A percentile compares a stretch with the other conserved stretches of the same genome.
Evolutionary conservation across 2,888 invertebrate species (phyloP).

Genomic region (Tiphia femorata): DNA sequence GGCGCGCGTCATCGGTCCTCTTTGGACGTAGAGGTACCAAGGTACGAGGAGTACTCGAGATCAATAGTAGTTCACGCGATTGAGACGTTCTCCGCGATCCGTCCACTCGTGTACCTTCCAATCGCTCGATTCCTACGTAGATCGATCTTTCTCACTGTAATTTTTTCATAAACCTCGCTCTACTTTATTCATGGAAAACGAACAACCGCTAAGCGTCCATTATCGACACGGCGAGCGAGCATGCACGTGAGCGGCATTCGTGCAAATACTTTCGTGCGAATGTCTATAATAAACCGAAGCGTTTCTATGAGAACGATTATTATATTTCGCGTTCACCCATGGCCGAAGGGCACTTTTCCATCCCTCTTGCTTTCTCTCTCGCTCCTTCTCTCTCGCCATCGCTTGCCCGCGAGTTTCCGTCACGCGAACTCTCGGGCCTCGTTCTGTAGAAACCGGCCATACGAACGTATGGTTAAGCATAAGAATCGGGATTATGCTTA

Average conservation of each 20-base stretch:
- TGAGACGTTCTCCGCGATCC: too few species aligned
- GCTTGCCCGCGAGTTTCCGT: slow-evolving; percentile 38
- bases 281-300: slow-evolving; percentile 49
- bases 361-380: too few species aligned
- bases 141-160: too few species aligned
- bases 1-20: too few species aligned
- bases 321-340: slow-evolving; percentile 6
- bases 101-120: too few species aligned
- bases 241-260: slow-evolving; percentile 27
- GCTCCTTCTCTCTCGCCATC: slow-evolving; percentile 2
- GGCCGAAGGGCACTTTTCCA: too few species aligned
- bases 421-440: slow-evolving; percentile 41
- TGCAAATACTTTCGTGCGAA: slow-evolving; percentile 52
- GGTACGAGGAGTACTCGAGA: too few species aligned
- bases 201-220: slow-evolving; percentile 9
- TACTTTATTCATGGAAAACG: background rate
- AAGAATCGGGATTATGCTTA: background rate
- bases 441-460: background rate
- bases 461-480: background rate
- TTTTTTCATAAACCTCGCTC: background rate
- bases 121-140: too few species aligned
- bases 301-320: slow-evolving; percentile 15
- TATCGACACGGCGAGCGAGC: slow-evolving; percentile 7
- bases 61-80: too few species aligned
- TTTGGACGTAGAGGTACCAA: too few species aligned